Base-by-base conservation (phyloP, 2,888 invertebrate species). In the Melanostoma mellinum region DNA sequence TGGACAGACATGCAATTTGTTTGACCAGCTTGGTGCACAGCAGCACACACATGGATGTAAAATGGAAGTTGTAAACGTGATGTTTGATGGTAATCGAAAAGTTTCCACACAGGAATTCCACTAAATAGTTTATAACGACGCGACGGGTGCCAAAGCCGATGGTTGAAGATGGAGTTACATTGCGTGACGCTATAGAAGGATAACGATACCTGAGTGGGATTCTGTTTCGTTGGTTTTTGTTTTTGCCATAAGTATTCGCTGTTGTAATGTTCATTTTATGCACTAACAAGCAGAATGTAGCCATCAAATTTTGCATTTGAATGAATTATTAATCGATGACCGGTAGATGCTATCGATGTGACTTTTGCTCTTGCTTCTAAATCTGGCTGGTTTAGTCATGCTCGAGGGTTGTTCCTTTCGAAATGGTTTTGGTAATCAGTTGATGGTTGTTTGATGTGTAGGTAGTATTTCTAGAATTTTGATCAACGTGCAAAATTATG, bases 1-100 rank as follows among this genome's bases (percentile, higher is more conserved):
- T 82, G 77, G 77, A 77, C 68, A 82, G 82, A 78, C 82, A 82
- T 82, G 82, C 82, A 78, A 82, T 82, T 82, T 78, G 78, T 78
- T 82, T 73, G 61, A 36, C 68, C 77, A 71, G 67, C 32, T 55
- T 9, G 36, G 42, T 42, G 9, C n/a, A 8, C n/a, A 4, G 44
- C 52, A 10, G 6, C 35, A 55, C 35, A n/a, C 4, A 6, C 10
- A 44, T 46, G 36, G n/a, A 48, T 33, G 33, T 32, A 33, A 65
- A 55, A 60, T 74, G 60, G 42, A 38, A 58, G 46, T 74, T 78
- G 82, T 73, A 78, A 78, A 73, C 77, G 44, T 78, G 78, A 69
- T 78, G 63, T 73, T 58, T 65, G 77, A 82, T 78, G 58, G 63
- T 63, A 74, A 78, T 82, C 82, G 58, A 65, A 82, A 65, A 58